Evolutionary conservation across 2,888 invertebrate species (phyloP).

Genomic region (Mayetiola destructor): DNA sequence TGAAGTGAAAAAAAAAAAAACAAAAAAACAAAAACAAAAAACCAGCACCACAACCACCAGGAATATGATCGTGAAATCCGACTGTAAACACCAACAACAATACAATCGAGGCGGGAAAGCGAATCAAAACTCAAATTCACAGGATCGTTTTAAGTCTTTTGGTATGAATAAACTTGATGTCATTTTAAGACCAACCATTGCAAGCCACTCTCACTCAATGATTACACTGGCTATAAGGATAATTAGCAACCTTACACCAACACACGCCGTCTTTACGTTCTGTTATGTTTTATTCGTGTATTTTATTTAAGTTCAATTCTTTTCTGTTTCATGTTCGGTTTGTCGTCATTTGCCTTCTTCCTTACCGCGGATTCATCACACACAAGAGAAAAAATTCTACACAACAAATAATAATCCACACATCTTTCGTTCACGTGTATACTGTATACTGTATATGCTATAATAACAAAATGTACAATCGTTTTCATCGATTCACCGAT

Average conservation of each 20-base stretch:
- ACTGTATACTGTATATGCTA: no score
- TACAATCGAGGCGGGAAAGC: neutral
- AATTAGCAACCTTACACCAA: constrained; percentile 14
- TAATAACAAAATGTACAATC: no score
- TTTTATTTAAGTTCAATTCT: neutral
- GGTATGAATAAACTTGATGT: constrained; percentile 8
- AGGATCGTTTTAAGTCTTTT: constrained; percentile 1
- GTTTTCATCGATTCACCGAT: no score
- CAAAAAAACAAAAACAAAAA: neutral
- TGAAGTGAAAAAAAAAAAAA: neutral
- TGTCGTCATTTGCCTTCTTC: neutral
- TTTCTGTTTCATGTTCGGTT: neutral
- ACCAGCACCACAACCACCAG: neutral
- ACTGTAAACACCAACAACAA: neutral
- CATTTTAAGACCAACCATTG: constrained; percentile 13
- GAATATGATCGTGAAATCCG: no score
- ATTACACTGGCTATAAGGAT: constrained; percentile 12
- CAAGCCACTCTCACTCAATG: constrained; percentile 13
- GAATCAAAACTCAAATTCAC: neutral
- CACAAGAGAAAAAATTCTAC: no score
- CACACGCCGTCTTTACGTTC: constrained; percentile 11
- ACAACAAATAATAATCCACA: no score
- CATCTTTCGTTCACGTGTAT: no score
- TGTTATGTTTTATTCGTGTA: neutral
- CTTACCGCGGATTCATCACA: no score